Base-by-base conservation (phyloP, 2,797 vertebrate genomes). In the Buceros bicornis region DNA sequence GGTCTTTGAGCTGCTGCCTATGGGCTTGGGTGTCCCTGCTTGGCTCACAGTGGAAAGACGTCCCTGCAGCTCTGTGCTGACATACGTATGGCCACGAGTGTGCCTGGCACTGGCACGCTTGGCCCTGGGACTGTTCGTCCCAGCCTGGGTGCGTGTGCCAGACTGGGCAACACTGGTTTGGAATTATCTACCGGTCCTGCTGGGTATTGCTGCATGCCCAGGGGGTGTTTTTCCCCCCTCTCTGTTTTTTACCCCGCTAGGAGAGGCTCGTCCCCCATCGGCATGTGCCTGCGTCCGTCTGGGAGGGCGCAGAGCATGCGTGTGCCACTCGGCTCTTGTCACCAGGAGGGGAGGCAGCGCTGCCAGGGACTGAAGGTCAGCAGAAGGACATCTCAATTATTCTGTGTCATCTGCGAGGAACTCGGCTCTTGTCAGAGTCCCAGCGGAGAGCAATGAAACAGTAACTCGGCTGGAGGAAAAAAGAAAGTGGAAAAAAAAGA, bases 311-410 rank as follows among this genome's bases (percentile, higher is more conserved):
- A 1, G 70, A 73, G 72, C 67, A 29, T 21, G 13, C 8, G 7
- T 60, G 94, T 97, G 96, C 92, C 91, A 66, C 94, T 96, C 84
- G 18, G 89, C 96, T 97, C 87, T 31, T 15, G 8, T 89, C 95
- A 43, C 91, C 95, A 77, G 90, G 79, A 95, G 94, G 95, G 94
- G 96, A 69, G 25, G 3, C 4, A 77, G 85, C 2, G 29, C 95
- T 97, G 95, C 90, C 96, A 94, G 96, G 96, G 83, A 73, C 82
- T 97, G 97, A 98, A 98, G 98, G 97, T 97, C 97, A 97, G 93
- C 92, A 95, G 96, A 98, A 98, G 98, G 98, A 97, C 96, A 95
- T 96, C 97, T 97, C 92, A 97, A 93, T 98, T 98, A 97, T 97
- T 97, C 95, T 70, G 90, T 96, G 93, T 98, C 97, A 96, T 97